These are phyloP conservation scores for Dasypolia templi DNA, from an alignment of 2,888 invertebrate genomes.

Conservation along the genomic window DNA sequence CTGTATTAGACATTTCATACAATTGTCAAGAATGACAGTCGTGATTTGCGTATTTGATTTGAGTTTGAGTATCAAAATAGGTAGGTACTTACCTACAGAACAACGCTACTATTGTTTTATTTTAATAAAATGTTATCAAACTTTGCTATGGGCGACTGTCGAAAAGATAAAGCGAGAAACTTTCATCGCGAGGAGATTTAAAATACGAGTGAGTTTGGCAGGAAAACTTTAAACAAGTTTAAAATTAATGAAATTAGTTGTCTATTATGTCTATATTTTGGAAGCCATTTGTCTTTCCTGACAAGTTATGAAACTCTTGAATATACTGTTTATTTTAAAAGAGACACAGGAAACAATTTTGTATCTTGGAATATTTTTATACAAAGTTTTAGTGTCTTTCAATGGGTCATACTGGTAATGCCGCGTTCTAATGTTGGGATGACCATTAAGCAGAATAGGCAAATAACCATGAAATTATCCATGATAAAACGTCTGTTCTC, in stretches of 20 bases:
- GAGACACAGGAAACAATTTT: not conserved
- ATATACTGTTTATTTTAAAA: slow-evolving; percentile 7
- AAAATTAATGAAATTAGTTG: slow-evolving; percentile 62
- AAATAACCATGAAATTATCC: not conserved
- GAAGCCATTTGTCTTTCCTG: slow-evolving; percentile 39
- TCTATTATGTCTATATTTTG: slow-evolving; percentile 52
- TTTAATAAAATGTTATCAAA: slow-evolving; percentile 52
- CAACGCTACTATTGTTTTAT: slow-evolving; percentile 13
- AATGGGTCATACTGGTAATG: not conserved
- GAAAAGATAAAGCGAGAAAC: slow-evolving; percentile 61
- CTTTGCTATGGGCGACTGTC: slow-evolving; percentile 45
- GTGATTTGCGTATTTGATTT: too few species aligned
- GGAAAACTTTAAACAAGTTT: slow-evolving; percentile 52
- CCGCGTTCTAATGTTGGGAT: not conserved
- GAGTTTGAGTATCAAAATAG: not conserved
- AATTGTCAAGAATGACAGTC: too few species aligned
- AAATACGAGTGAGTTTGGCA: slow-evolving; percentile 54
- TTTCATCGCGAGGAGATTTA: slow-evolving; percentile 55
- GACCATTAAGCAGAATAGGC: not conserved
- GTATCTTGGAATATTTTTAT: not conserved
- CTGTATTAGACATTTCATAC: too few species aligned
- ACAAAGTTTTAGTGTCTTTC: too few species aligned
- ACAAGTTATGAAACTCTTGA: slow-evolving; percentile 18
- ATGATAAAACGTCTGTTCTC: not conserved
- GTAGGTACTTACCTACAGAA: not conserved